Base-by-base conservation (phyloP, 2,797 vertebrate species). In the Thunnus albacares region DNA sequence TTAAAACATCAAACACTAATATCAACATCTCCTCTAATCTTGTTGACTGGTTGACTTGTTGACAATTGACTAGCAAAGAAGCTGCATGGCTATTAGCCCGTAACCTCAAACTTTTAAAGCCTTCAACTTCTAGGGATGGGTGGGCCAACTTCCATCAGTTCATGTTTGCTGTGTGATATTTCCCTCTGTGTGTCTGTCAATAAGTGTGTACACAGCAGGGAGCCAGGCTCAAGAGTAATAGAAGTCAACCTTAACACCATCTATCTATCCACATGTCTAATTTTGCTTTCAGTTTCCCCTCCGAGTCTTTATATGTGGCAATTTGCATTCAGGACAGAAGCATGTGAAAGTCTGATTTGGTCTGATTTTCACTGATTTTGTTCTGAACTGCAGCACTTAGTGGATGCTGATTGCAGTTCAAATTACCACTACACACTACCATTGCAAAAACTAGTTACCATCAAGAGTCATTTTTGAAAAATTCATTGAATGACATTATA, bases 301-400 rank as follows among this genome's bases (percentile, higher is more conserved):
- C 6, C 18, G 47, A 41, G 53, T 82, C 82, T 83, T 85, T 61
- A 74, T 79, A 64, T 82, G 69, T 57, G 68, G 57, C 63, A 33
- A 90, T 92, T 87, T 87, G 68, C 73, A 75, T 88, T 87, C 70
- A 84, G 61, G 55, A 47, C 1, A 0, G 62, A 85, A 71, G 30
- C 75, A 81, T 80, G 75, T 3, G 1, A 75, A 81, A 81, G 64
- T 71, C 76, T 84, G 75, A 82, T 81, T 87, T 61, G 60, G 57
- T 84, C 81, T 85, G 83, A 91, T 92, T 87, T 90, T 65, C 69
- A 64, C 75, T 81, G 88, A 90, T 90, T 94, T 81, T 41, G 53
- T 84, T 60, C 69, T 65, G 45, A 65, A 83, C 66, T 71, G 67
- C 60, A 77, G 79, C 62, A 58, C 71, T 88, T 41, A 80, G 72